phyloP scores from a whole-genome alignment of 64 coral and sea anemone genomes.

The Catalaphyllia jardinei region DNA sequence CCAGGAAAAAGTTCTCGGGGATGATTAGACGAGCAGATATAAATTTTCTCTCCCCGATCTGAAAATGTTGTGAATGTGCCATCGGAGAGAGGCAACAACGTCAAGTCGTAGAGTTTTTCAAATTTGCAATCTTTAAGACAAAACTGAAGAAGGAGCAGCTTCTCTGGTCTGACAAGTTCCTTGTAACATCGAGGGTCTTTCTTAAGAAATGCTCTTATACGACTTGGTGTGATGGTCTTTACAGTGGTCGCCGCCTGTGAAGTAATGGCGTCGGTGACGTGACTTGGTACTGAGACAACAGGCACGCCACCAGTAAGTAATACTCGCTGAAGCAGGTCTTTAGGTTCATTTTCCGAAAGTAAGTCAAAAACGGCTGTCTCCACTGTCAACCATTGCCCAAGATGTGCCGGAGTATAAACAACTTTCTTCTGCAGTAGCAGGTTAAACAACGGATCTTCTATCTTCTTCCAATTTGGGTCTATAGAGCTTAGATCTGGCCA shows the following conservation, averaged over 20 bases:
- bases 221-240: slow-evolving; percentile 17
- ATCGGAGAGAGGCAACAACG: slow-evolving; percentile 64
- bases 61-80: slow-evolving; percentile 18
- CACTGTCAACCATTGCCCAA: slow-evolving; percentile 59
- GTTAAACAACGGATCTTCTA: slow-evolving; percentile 40
- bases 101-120: slow-evolving; percentile 47
- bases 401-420: slow-evolving; percentile 42
- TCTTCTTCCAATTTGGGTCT: slow-evolving; percentile 62
- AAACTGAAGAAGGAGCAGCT: slow-evolving; percentile 65
- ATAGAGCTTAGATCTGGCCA: slow-evolving; percentile 60
- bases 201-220: slow-evolving; percentile 27
- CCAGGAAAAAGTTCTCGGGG: slow-evolving; percentile 62
- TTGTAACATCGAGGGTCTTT: not conserved
- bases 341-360: not conserved
- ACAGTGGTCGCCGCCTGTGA: not conserved
- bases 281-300: slow-evolving; percentile 60
- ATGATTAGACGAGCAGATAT: slow-evolving; percentile 57
- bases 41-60: not conserved
- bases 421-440: slow-evolving; percentile 40
- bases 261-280: slow-evolving; percentile 41
- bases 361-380: slow-evolving; percentile 44
- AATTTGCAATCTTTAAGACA: slow-evolving; percentile 50
- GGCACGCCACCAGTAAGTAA: slow-evolving; percentile 18
- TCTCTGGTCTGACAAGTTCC: slow-evolving; percentile 20
- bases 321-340: not conserved